These are phyloP conservation scores for Anguilla japonica DNA, from an alignment of 2,113 vertebrate species.

Conservation along the genomic window DNA sequence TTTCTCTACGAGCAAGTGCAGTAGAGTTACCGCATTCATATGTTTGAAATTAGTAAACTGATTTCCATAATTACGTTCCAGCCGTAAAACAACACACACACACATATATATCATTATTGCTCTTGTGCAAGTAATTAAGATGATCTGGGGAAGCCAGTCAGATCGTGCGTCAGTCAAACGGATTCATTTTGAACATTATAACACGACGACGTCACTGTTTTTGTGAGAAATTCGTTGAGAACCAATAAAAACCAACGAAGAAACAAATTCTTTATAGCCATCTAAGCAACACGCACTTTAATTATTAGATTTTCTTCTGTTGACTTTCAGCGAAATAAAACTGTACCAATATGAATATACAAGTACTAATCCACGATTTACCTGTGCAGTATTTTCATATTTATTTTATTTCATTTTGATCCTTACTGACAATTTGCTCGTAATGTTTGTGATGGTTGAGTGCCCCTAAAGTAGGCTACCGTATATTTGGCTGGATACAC, in stretches of 20 bases:
- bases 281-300: background rate
- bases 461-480: too few species aligned
- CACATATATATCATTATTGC: background rate
- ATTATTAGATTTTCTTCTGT: background rate
- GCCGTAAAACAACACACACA: conserved; percentile 10
- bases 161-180: background rate
- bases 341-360: background rate
- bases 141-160: background rate
- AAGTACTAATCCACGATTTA: background rate
- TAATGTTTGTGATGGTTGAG: too few species aligned
- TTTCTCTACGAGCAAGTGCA: background rate
- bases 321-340: background rate
- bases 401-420: background rate
- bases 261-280: background rate
- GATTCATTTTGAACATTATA: conserved; percentile 7
- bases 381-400: background rate
- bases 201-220: conserved; percentile 3
- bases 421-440: background rate
- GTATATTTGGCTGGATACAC: too few species aligned
- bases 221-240: background rate
- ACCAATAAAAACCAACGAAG: background rate
- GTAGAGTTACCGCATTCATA: background rate
- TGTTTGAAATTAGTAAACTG: conserved; percentile 27
- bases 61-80: conserved; percentile 29
- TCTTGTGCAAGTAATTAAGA: background rate